Base-by-base conservation (phyloP, 2,888 invertebrate species). In the Eupithecia centaureata region DNA sequence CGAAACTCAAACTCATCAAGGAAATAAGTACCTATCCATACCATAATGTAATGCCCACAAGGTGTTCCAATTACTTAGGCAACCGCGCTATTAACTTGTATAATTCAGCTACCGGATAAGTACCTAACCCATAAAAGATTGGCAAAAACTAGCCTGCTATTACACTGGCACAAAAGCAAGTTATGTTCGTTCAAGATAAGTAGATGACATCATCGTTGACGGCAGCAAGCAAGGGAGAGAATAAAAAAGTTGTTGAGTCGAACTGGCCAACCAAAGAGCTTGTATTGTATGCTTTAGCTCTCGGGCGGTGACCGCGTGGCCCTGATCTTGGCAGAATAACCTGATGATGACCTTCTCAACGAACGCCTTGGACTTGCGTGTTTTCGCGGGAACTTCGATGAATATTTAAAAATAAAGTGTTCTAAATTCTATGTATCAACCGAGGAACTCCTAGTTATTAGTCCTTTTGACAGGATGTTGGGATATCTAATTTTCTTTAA, bases 301-400 rank as follows among this genome's bases (percentile, higher is more conserved):
- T 80, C 81, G 87, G 86, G 82, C 88, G 82, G 83, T 84, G 90
- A 89, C 88, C 88, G 86, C 83, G 77, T 87, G 88, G 86, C 91
- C 90, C 83, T 91, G 92, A 91, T 91, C 90, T 91, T 90, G 88
- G 80, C 82, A 82, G 84, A 86, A 83, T 77, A 79, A 76, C 76
- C 72, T 69, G 65, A 72, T 79, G 77, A 79, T 79, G 81, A 82
- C 82, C 80, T 84, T 63, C 56, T 52, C 28, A 69, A 60, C 15
- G 61, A 62, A 58, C 35, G 51, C 28, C 42, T 42, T 60, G n/a
- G 22, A 1, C 25, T 60, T 42, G 47, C 18, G 30, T 57, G 27
- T 28, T 54, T 54, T 28, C 28, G 54, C 30, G 32, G 32, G n/a
- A 57, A 57, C 18, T 56, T 56, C 18, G 12, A 56, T 30, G 27